Conservation (phyloP, 92 coral and sea anemone species). For the Actinernus sp. region DNA sequence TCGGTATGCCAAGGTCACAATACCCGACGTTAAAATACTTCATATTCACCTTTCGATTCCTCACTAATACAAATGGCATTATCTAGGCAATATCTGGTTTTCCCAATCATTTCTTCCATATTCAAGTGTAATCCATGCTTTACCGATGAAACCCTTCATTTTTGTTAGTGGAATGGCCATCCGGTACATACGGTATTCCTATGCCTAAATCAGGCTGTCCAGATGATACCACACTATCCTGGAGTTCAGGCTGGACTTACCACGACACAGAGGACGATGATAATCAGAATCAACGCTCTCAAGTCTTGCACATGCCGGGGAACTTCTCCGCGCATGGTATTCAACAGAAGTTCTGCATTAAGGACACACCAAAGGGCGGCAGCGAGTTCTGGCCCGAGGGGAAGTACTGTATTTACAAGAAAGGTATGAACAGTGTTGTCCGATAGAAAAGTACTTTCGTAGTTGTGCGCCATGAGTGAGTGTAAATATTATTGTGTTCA, state of each 20-base stretch:
- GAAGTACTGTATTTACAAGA: constrained; percentile 94
- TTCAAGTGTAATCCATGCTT: too few species aligned
- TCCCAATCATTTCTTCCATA: too few species aligned
- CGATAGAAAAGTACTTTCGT: neutral
- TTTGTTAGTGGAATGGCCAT: constrained; percentile 91
- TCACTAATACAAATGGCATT: too few species aligned
- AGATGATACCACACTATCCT: constrained; percentile 72
- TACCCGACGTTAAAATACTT: too few species aligned
- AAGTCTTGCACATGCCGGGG: constrained; percentile 95
- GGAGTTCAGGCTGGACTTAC: constrained; percentile 97
- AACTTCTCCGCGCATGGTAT: constrained; percentile 97
- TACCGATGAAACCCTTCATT: too few species aligned
- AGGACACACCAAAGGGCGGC: constrained; percentile 82
- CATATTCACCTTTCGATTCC: too few species aligned
- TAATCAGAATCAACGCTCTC: constrained; percentile 96
- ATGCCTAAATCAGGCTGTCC: constrained; percentile 96
- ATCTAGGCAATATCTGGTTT: too few species aligned
- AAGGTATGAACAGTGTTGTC: constrained; percentile 60
- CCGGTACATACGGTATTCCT: constrained; percentile 97
- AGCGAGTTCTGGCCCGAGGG: constrained; percentile 99
- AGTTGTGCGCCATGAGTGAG: too few species aligned
- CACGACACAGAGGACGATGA: constrained; percentile 99
- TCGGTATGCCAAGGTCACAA: too few species aligned
- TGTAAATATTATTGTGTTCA: neutral
- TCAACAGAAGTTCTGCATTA: constrained; percentile 95